phyloP scores from a whole-genome alignment of 64 coral and sea anemone genomes.

The Anthopleura sola region DNA sequence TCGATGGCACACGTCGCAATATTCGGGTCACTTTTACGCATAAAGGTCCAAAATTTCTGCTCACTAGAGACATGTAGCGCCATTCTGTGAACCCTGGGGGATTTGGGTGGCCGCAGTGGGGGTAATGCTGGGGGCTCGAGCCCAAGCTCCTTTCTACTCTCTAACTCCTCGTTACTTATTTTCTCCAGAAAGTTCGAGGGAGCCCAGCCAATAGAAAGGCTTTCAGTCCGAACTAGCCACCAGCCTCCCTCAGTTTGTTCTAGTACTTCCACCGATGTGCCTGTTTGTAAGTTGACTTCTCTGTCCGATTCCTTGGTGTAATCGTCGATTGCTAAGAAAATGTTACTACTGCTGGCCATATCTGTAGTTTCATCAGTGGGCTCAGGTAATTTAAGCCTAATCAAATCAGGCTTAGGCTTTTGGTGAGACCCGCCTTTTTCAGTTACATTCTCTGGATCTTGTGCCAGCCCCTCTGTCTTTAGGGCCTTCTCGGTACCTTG shows the following conservation, averaged over 20 bases:
- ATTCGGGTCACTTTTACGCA: not conserved
- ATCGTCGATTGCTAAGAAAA: slow-evolving; percentile 19
- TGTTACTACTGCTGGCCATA: not conserved
- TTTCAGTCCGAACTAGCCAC: slow-evolving; percentile 75
- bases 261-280: slow-evolving; percentile 57
- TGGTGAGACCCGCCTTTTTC: not conserved
- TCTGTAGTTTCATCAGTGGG: slow-evolving; percentile 12
- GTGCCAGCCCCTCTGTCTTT: not conserved
- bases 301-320: slow-evolving; percentile 53
- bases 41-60: slow-evolving; percentile 29
- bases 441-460: slow-evolving; percentile 7
- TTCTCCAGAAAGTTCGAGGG: slow-evolving; percentile 82
- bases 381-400: not conserved
- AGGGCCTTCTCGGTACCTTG: not conserved
- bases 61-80: slow-evolving; percentile 10
- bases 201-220: slow-evolving; percentile 73
- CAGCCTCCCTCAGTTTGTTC: slow-evolving; percentile 68
- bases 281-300: slow-evolving; percentile 72
- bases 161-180: not conserved
- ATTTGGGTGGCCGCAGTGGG: slow-evolving; percentile 38
- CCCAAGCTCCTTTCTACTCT: not conserved
- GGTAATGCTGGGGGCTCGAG: not conserved
- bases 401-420: not conserved
- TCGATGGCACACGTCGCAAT: slow-evolving; percentile 1
- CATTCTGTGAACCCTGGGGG: slow-evolving; percentile 20